Conservation (phyloP, 2,797 vertebrate genomes). For the Glyptemys insculpta region DNA sequence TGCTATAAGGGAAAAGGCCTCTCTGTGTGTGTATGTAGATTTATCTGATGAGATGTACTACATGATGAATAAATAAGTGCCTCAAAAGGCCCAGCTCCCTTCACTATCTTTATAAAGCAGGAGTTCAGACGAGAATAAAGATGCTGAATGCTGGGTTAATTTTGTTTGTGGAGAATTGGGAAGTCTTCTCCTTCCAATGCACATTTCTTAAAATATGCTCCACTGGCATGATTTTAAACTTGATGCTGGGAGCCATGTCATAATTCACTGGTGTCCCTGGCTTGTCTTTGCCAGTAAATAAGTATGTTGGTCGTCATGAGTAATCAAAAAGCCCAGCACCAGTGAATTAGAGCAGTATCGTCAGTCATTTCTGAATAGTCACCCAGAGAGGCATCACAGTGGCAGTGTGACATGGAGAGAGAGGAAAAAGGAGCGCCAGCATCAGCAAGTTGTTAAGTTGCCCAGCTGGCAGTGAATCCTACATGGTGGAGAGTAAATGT, state of each 20-base stretch:
- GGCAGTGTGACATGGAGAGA: background rate
- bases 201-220: background rate
- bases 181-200: background rate
- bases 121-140: background rate
- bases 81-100: background rate
- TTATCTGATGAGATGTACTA: background rate
- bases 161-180: background rate
- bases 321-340: background rate
- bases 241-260: background rate
- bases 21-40: background rate
- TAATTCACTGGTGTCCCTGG: background rate
- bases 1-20: background rate
- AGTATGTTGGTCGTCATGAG: background rate
- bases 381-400: background rate
- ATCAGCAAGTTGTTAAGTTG: background rate
- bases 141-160: fast-evolving
- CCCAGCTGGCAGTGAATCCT: background rate
- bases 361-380: conserved; percentile 13
- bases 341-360: background rate
- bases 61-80: background rate
- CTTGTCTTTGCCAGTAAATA: background rate
- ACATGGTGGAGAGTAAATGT: background rate
- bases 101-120: background rate
- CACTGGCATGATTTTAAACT: background rate
- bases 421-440: background rate